Conservation (phyloP, 2,113 vertebrate species). For the Sinocyclocheilus anophthalmus region DNA sequence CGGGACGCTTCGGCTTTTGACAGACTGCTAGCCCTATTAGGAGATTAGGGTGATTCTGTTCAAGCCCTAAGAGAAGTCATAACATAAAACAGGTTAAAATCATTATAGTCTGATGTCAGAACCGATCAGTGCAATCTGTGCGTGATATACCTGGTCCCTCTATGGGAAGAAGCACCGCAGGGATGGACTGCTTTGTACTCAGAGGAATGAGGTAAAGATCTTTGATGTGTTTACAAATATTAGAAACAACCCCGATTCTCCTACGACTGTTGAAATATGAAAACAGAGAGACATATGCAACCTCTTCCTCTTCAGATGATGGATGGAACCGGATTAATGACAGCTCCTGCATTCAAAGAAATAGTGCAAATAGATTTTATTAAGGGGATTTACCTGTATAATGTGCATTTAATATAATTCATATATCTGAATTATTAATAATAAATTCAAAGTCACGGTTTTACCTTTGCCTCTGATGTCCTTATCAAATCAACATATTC, state of each 20-base stretch:
- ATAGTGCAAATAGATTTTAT: not conserved
- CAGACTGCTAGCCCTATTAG: conserved; percentile 92
- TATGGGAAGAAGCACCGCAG: conserved; percentile 90
- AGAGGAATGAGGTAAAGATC: conserved; percentile 97
- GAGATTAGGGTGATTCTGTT: conserved; percentile 89
- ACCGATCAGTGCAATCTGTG: conserved; percentile 30
- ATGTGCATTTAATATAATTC: not conserved
- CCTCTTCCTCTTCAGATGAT: conserved; percentile 94
- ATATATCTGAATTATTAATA: not conserved
- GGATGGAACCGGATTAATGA: conserved; percentile 96
- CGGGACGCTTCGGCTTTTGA: conserved; percentile 85
- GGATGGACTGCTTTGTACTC: conserved; percentile 88
- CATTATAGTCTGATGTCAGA: not conserved
- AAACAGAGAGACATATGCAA: conserved; percentile 96
- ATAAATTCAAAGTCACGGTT: not conserved
- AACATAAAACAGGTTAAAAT: not conserved
- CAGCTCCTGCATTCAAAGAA: conserved; percentile 81
- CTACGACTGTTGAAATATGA: conserved; percentile 98
- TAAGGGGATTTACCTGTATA: not conserved
- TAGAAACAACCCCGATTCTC: conserved; percentile 94
- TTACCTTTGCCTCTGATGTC: conserved; percentile 93
- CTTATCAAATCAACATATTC: conserved; percentile 95
- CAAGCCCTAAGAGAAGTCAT: conserved; percentile 79
- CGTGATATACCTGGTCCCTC: conserved; percentile 91
- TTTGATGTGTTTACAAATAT: conserved; percentile 90